Evolutionary conservation across 2,888 invertebrate genomes (phyloP).

Genomic region (Ptychoptera contaminata): DNA sequence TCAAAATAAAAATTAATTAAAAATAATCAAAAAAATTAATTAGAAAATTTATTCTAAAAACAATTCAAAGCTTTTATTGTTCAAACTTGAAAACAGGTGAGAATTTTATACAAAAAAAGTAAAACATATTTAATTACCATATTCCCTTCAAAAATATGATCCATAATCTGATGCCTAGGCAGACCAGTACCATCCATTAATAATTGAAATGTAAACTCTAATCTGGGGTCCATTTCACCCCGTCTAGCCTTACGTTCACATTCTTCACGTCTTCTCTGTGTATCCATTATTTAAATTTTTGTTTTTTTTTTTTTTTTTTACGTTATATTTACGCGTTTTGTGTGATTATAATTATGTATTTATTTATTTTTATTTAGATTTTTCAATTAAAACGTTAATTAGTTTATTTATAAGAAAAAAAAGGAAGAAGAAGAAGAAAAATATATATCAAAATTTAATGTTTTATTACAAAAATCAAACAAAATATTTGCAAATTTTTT

Average conservation of each 20-base stretch:
- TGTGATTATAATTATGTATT: conserved; percentile 4
- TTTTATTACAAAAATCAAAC: too few relatives aligned
- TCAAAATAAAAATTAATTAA: not conserved
- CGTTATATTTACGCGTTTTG: conserved; percentile 15
- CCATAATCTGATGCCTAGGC: conserved; percentile 73
- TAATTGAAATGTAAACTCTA: conserved; percentile 81
- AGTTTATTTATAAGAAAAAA: too few relatives aligned
- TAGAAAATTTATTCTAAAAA: too few relatives aligned
- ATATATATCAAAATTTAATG: too few relatives aligned
- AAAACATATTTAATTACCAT: conserved; percentile 41
- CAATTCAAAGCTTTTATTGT: not conserved
- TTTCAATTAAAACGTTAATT: too few relatives aligned
- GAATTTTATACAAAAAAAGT: not conserved
- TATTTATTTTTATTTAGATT: too few relatives aligned
- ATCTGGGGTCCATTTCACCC: conserved; percentile 82
- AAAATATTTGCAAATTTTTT: too few relatives aligned
- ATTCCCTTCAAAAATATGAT: conserved; percentile 78
- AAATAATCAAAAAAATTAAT: too few relatives aligned
- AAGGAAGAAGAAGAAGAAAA: too few relatives aligned
- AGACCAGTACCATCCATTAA: conserved; percentile 71
- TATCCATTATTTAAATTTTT: conserved; percentile 23
- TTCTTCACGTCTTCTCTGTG: conserved; percentile 67
- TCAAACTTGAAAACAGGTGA: too few relatives aligned
- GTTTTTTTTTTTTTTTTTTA: conserved; percentile 22
- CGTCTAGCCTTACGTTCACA: conserved; percentile 79